Percentiles rank a stretch among this genome's conserved stretches.
phyloP scores from a whole-genome alignment of 2,113 vertebrate genomes.

The Pelusios castaneus region DNA sequence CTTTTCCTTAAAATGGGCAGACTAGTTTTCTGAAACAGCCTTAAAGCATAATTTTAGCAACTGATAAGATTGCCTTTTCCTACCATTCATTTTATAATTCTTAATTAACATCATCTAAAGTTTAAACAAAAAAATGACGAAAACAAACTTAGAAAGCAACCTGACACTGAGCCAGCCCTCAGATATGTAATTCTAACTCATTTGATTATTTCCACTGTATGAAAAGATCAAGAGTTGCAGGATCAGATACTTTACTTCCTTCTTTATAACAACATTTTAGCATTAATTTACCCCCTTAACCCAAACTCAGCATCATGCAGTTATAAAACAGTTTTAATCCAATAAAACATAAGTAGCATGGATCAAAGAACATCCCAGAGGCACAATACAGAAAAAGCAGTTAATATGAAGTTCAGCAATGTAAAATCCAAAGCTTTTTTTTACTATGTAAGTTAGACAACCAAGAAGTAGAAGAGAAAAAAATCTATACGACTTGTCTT shows the following conservation, averaged over 20 bases:
- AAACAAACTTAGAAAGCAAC: too few relatives aligned
- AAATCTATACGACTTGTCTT: rapidly evolving
- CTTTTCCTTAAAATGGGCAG: not conserved
- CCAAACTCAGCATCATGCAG: not conserved
- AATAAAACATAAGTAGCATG: conserved; percentile 43
- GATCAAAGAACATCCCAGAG: conserved; percentile 64
- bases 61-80: not conserved
- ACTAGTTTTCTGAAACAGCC: not conserved
- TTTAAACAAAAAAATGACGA: too few relatives aligned
- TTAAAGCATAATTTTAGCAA: not conserved
- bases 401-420: not conserved
- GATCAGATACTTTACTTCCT: not conserved
- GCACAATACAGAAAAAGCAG: not conserved
- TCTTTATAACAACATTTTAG: not conserved
- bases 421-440: not conserved
- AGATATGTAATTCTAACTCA: rapidly evolving
- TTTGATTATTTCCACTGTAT: rapidly evolving
- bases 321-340: conserved; percentile 54
- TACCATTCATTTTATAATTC: not conserved
- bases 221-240: not conserved
- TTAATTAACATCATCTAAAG: not conserved
- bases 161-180: rapidly evolving
- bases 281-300: conserved; percentile 1
- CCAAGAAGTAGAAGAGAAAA: not conserved
- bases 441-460: not conserved